Base-by-base conservation (phyloP, 1,140 invertebrate species). In the Mizuhopecten yessoensis region DNA sequence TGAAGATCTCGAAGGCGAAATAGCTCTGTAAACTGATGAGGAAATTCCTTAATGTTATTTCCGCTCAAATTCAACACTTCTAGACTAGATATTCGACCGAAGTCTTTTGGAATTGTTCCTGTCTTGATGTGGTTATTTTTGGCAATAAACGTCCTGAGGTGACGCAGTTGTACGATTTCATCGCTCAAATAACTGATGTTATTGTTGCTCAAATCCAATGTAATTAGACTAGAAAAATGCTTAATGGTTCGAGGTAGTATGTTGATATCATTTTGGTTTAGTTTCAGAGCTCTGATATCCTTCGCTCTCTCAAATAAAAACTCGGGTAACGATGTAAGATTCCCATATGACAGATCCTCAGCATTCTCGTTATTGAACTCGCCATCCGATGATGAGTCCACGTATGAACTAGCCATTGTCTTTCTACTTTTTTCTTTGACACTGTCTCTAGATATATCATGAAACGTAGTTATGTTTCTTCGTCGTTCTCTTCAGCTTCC, bases 1-100 rank as follows among this genome's bases (percentile, higher is more conserved):
- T 99, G 99, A 11, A 99, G 97, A 95, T 98, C 98, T 96, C 97
- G 98, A 11, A 99, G 97, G 29, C 97, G 97, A 7, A 96, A 94
- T 89, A 99, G 96, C 92, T 99, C 98, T 34, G 99, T 97, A 87
- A 99, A 96, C 96, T 99, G 98, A 93, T 98, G 97, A 7, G 99
- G 99, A 95, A 99, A 98, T 34, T 97, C 97, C 23, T 97, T 98
- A 36, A 99, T 97, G 45, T 97, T 96, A 97, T 99, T 99, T 23
- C 99, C 99, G 96, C 98, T 99, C 23, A 99, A 97, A 97, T 99
- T 99, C 0, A 99, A 95, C 96, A 99, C 98, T 95, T 98, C 97
- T 0, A 99, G 96, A 5, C 95, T 96, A 29, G 96, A 94, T 29
- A 97, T 96, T 23, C 96, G 94, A 34, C 97, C 97, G 94, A 99